Evolutionary conservation across 2,113 vertebrate species (phyloP), one percentile per base, ranked within the genome.

Genomic region (Cochlearius cochlearius): DNA sequence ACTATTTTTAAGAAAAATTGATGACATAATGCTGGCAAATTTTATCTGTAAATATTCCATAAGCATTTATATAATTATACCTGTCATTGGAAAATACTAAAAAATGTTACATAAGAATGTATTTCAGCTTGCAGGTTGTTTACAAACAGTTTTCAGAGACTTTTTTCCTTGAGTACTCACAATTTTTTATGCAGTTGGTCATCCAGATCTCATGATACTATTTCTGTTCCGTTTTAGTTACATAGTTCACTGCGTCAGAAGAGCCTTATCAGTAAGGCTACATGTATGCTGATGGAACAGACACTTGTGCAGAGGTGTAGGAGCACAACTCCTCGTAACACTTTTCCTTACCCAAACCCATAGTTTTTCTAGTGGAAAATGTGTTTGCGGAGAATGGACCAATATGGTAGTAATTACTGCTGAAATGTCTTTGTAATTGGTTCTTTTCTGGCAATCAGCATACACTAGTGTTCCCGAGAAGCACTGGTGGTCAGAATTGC

Each of bases 241-340:
- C 0, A 0, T 19, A 60, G 52, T 29, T 77, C 41, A 15, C 45
- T 14, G 23, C 15, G 45, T 49, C 45, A 56, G n/a, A 36, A 82
- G 12, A 81, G 27, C 47, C 45, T 50, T 34, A 47, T 45, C 30
- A 25, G 36, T 12, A 58, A 90, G 15, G 26, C 64, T 73, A 8
- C 15, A 0, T 6, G 8, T 12, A 32, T 0, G 0, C 39, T 62
- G 60, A 29, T 39, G 53, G 34, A 74, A 43, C n/a, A 69, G 36
- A 43, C 29, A 4, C 45, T 59, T 69, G n/a, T 32, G 16, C 29
- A 32, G 63, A 34, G 16, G 18, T 36, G 7, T 7, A 66, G 50
- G 7, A 79, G 22, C 39, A 60, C 15, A 74, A 6, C 18, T 69
- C 13, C 32, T 55, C 22, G 2, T 56, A 56, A 15, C 29, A 17